These are phyloP conservation scores for Gracilinanus agilis DNA, from an alignment of 2,113 vertebrate genomes.

Conservation along the genomic window DNA sequence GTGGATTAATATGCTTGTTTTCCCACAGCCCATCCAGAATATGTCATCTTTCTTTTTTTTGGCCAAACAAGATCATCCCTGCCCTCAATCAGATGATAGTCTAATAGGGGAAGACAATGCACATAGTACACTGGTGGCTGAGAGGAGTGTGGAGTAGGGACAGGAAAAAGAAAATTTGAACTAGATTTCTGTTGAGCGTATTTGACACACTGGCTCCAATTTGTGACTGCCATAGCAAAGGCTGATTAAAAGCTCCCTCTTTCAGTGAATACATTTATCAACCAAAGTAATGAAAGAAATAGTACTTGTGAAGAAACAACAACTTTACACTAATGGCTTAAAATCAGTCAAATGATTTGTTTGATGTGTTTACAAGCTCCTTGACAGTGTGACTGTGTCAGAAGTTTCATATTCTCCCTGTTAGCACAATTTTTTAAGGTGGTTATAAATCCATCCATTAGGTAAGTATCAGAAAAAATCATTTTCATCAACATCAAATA, in stretches of 20 bases:
- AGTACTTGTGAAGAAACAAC: slow-evolving; percentile 36
- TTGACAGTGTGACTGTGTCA: slow-evolving; percentile 35
- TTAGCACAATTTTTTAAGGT: slow-evolving; percentile 32
- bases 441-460: slow-evolving; percentile 19
- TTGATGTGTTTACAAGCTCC: slow-evolving; percentile 34
- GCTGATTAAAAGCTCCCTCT: slow-evolving; percentile 45
- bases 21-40: neutral
- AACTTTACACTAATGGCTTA: slow-evolving; percentile 53
- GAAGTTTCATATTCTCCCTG: slow-evolving; percentile 46
- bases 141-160: neutral
- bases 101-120: neutral
- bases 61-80: neutral
- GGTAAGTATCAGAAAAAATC: slow-evolving; percentile 16
- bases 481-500: neutral
- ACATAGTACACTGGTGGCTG: neutral
- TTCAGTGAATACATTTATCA: slow-evolving; percentile 29
- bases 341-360: slow-evolving; percentile 60
- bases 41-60: neutral
- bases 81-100: neutral
- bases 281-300: slow-evolving; percentile 42
- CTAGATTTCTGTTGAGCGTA: neutral
- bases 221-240: slow-evolving; percentile 12
- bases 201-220: slow-evolving; percentile 20
- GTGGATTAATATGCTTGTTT: neutral
- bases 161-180: slow-evolving; percentile 35